Conservation (phyloP, 2,888 invertebrate species). For the Hypercompe scribonia region DNA sequence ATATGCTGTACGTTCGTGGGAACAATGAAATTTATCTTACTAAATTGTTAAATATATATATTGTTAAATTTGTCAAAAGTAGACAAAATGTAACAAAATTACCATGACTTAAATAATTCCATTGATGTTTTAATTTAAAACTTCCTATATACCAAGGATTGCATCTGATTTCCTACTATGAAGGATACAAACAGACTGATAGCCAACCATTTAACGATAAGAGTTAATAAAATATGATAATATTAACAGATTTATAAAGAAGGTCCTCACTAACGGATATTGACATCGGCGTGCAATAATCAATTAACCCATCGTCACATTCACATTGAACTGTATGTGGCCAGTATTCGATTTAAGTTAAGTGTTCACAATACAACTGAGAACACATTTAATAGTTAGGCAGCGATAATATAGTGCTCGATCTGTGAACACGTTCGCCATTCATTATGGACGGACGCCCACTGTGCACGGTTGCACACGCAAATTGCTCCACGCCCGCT, state of each 20-base stretch:
- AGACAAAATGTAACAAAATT: not conserved
- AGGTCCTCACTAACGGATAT: slow-evolving; percentile 19
- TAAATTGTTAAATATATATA: too few species aligned
- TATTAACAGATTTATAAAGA: slow-evolving; percentile 18
- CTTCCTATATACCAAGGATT: not conserved
- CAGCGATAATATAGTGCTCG: slow-evolving; percentile 64
- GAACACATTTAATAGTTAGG: slow-evolving; percentile 53
- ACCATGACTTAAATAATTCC: not conserved
- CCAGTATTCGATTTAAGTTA: slow-evolving; percentile 57
- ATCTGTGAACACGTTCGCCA: slow-evolving; percentile 70
- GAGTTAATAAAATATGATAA: slow-evolving; percentile 11
- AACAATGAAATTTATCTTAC: not conserved
- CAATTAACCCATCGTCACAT: slow-evolving; percentile 39
- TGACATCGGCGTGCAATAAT: slow-evolving; percentile 28
- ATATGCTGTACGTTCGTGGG: not conserved
- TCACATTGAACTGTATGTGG: slow-evolving; percentile 52
- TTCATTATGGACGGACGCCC: slow-evolving; percentile 78
- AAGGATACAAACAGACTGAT: not conserved
- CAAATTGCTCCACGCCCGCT: slow-evolving; percentile 77
- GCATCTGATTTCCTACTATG: not conserved
- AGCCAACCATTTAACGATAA: not conserved
- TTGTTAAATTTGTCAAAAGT: too few species aligned
- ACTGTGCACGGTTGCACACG: slow-evolving; percentile 81
- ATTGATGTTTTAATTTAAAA: not conserved
- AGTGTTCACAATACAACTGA: slow-evolving; percentile 57